phyloP scores from a whole-genome alignment of 2,113 vertebrate genomes.

The Lampris megalopsis region DNA sequence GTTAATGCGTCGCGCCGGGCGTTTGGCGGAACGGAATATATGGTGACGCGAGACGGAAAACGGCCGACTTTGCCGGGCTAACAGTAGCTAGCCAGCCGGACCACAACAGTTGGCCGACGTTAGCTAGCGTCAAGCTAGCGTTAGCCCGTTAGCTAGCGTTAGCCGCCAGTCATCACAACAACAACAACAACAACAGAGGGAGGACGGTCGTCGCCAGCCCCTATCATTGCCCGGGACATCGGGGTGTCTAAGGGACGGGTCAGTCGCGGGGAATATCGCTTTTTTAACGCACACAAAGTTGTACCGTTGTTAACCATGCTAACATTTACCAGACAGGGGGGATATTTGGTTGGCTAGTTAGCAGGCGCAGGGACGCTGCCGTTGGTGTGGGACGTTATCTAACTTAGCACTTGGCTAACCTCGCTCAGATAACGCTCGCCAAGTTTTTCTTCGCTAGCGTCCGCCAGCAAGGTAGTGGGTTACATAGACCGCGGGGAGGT shows the following conservation, averaged over 20 bases:
- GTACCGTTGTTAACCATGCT: not conserved
- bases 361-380: too few relatives aligned
- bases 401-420: not conserved
- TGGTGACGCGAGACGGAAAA: slow-evolving; percentile 61
- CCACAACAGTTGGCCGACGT: slow-evolving; percentile 71
- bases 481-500: slow-evolving; percentile 45
- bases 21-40: slow-evolving; percentile 40
- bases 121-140: slow-evolving; percentile 46
- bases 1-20: slow-evolving; percentile 19
- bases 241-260: slow-evolving; percentile 77
- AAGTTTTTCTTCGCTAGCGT: slow-evolving; percentile 11
- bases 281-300: slow-evolving; percentile 1
- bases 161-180: slow-evolving; percentile 53
- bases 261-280: slow-evolving; percentile 46
- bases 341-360: too few relatives aligned
- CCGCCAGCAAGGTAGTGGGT: slow-evolving; percentile 44
- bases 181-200: slow-evolving; percentile 69
- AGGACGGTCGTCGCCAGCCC: slow-evolving; percentile 59
- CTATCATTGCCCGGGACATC: slow-evolving; percentile 72
- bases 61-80: slow-evolving; percentile 68
- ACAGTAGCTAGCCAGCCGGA: slow-evolving; percentile 66
- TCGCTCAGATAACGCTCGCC: slow-evolving; percentile 7
- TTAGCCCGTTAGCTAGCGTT: not conserved
- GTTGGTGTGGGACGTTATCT: not conserved
- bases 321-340: too few relatives aligned